Percentiles rank a stretch among this genome's conserved stretches.
phyloP scores from a whole-genome alignment of 2,113 vertebrate species.

The Heterocephalus glaber region DNA sequence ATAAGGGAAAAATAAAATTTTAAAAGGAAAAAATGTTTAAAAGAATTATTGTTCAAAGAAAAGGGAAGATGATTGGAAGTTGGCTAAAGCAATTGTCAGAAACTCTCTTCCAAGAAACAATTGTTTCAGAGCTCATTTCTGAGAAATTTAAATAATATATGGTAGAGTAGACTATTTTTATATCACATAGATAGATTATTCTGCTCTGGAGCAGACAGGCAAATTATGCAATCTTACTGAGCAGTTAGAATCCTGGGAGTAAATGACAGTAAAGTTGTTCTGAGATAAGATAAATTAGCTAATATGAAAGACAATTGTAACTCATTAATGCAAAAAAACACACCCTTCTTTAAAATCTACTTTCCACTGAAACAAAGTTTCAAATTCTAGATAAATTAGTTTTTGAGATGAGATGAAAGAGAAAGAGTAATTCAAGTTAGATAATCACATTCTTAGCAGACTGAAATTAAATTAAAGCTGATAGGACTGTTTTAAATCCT shows the following conservation, averaged over 20 bases:
- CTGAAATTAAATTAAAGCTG: neutral
- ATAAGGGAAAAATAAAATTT: neutral
- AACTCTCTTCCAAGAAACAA: neutral
- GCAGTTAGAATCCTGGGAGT: neutral
- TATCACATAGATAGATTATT: neutral
- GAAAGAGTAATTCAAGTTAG: neutral
- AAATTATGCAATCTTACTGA: conserved; percentile 27
- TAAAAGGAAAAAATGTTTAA: neutral
- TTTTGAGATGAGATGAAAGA: neutral
- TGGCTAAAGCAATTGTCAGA: conserved; percentile 32
- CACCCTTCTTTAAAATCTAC: neutral
- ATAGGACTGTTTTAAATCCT: neutral
- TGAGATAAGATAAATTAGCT: conserved; percentile 43
- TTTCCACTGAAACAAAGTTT: neutral
- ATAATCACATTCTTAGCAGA: neutral
- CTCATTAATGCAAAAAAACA: neutral
- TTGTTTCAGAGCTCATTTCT: neutral
- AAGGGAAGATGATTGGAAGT: neutral
- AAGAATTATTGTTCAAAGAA: neutral
- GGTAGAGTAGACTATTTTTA: neutral
- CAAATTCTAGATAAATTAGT: neutral
- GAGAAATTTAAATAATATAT: neutral
- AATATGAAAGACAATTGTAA: neutral
- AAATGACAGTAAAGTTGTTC: neutral
- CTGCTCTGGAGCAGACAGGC: conserved; percentile 26